These are phyloP conservation scores for Tipula confusa DNA, from an alignment of 2,888 invertebrate species.

Conservation along the genomic window DNA sequence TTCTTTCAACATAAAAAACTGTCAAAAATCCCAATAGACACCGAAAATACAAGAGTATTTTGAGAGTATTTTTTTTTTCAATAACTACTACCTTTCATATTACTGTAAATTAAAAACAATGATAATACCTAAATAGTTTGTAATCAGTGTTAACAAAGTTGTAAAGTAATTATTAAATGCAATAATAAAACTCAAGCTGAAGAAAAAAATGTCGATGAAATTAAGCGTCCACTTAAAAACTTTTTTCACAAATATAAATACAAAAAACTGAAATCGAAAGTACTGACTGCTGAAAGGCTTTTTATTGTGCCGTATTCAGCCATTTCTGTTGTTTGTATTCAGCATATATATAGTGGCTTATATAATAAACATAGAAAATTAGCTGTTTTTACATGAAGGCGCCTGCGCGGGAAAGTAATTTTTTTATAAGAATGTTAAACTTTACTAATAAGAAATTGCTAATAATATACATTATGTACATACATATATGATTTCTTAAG, in stretches of 20 bases:
- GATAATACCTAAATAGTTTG: not conserved
- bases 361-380: no score
- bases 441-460: no score
- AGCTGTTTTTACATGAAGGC: no score
- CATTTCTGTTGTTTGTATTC: no score
- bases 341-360: no score
- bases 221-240: not conserved
- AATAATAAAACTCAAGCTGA: not conserved
- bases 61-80: not conserved
- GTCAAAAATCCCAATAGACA: constrained; percentile 8
- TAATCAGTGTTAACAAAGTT: not conserved
- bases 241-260: not conserved
- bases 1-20: not conserved
- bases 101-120: not conserved
- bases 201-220: not conserved
- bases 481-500: no score
- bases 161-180: not conserved
- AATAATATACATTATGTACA: no score
- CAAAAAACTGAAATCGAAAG: no score
- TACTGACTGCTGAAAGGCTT: no score
- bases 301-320: no score
- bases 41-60: not conserved
- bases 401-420: no score
- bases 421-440: no score
- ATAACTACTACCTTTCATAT: not conserved